Evolutionary conservation across 2,797 vertebrate species (phyloP).

Genomic region (Valencia hispanica): DNA sequence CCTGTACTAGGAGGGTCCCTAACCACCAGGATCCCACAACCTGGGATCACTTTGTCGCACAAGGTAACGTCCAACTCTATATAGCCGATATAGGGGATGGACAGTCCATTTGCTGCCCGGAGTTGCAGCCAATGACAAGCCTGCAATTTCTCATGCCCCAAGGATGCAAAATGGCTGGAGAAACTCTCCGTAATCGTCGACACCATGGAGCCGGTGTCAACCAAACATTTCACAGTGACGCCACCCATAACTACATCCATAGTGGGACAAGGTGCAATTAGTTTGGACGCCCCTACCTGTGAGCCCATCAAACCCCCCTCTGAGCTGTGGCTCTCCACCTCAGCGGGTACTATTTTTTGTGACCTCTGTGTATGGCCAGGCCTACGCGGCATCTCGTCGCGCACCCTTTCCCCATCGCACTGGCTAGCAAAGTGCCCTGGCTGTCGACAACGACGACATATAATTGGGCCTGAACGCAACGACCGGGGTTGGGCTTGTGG

Average conservation of each 20-base stretch:
- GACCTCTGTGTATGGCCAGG: not conserved
- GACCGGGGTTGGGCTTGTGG: not conserved
- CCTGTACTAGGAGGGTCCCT: not conserved
- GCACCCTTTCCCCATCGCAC: too few species aligned
- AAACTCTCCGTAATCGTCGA: too few species aligned
- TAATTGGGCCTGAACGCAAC: not conserved
- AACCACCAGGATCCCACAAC: not conserved
- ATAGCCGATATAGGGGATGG: not conserved
- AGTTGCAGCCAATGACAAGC: not conserved
- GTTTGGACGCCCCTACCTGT: not conserved
- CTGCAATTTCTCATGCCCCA: not conserved
- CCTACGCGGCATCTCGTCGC: not conserved
- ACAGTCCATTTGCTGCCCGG: not conserved
- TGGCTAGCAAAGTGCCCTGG: too few species aligned
- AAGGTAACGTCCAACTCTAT: not conserved
- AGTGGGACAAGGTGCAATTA: not conserved
- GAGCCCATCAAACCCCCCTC: not conserved
- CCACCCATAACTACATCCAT: not conserved
- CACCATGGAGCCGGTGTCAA: too few species aligned
- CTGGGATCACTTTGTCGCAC: not conserved
- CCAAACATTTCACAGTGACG: not conserved
- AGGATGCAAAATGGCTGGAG: too few species aligned
- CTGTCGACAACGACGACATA: not conserved
- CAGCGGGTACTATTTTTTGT: not conserved
- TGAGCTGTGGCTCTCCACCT: slow-evolving; percentile 2